Conservation (phyloP, 2,797 vertebrate genomes). For the Pantherophis vulpinus region DNA sequence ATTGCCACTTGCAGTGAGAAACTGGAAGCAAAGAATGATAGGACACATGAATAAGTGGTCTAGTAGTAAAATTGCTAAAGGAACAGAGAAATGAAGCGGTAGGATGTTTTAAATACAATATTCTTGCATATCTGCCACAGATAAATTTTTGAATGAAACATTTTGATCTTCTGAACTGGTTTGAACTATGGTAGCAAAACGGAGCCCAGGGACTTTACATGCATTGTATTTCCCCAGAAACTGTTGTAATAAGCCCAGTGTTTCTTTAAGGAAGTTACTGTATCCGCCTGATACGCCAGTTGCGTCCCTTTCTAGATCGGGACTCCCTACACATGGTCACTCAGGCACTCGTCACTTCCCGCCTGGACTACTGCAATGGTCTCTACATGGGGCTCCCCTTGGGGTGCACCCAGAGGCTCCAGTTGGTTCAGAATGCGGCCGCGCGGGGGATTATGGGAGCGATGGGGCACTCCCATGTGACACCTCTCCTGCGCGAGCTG, state of each 20-base stretch:
- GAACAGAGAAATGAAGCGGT: neutral
- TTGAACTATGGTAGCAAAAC: neutral
- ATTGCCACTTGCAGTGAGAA: constrained; percentile 46
- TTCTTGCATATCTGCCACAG: neutral
- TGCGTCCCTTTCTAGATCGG: no score
- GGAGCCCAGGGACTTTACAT: neutral
- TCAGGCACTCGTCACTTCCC: no score
- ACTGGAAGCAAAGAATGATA: constrained; percentile 21
- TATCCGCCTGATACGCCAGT: neutral
- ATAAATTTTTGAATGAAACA: neutral
- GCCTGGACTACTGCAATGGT: no score
- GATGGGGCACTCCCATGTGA: no score
- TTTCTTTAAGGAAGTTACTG: neutral
- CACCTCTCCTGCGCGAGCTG: no score
- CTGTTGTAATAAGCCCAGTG: neutral
- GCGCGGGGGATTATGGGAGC: no score
- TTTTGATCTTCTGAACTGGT: neutral
- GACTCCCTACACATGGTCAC: no score
- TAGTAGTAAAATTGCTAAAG: neutral
- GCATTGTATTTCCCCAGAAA: neutral
- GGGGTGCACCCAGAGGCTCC: no score
- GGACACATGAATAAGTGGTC: neutral
- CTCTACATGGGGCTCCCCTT: no score
- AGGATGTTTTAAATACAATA: constrained; percentile 31
- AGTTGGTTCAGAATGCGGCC: no score